Conservation (phyloP, 2,797 vertebrate species). For the Gymnothorax javanicus region DNA sequence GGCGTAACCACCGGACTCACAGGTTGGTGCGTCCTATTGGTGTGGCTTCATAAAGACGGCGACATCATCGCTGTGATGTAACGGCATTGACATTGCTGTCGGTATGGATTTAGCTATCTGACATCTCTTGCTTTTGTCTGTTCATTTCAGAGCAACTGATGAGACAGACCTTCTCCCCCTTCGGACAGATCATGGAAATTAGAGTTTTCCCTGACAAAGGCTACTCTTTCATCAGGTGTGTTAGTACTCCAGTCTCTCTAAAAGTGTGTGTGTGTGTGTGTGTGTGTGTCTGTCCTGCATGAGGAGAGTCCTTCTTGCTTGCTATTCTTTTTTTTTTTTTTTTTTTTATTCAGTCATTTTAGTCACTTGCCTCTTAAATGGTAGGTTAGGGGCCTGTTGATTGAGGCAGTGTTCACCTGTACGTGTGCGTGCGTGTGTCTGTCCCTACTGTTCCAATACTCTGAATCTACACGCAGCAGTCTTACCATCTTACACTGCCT, state of each 20-base stretch:
- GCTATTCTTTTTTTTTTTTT: too few relatives aligned
- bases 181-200: slow-evolving; percentile 98
- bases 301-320: too few relatives aligned
- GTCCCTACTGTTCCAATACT: too few relatives aligned
- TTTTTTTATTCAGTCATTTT: too few relatives aligned
- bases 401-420: too few relatives aligned
- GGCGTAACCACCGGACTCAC: slow-evolving; percentile 92
- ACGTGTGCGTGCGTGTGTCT: too few relatives aligned
- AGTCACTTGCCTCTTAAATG: too few relatives aligned
- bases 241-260: background rate
- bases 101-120: background rate
- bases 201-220: slow-evolving; percentile 98
- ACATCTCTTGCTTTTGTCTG: slow-evolving; percentile 15
- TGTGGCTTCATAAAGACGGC: background rate
- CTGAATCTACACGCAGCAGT: too few relatives aligned
- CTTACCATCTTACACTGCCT: too few relatives aligned
- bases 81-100: background rate
- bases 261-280: background rate
- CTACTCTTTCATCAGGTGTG: slow-evolving; percentile 94
- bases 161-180: slow-evolving; percentile 97
- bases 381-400: too few relatives aligned
- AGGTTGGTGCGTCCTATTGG: slow-evolving; percentile 67
- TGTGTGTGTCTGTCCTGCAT: too few relatives aligned
- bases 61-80: background rate
- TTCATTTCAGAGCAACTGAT: slow-evolving; percentile 89